These are phyloP conservation scores for Lithodes maja DNA, from an alignment of 2,888 invertebrate genomes.

Conservation along the genomic window DNA sequence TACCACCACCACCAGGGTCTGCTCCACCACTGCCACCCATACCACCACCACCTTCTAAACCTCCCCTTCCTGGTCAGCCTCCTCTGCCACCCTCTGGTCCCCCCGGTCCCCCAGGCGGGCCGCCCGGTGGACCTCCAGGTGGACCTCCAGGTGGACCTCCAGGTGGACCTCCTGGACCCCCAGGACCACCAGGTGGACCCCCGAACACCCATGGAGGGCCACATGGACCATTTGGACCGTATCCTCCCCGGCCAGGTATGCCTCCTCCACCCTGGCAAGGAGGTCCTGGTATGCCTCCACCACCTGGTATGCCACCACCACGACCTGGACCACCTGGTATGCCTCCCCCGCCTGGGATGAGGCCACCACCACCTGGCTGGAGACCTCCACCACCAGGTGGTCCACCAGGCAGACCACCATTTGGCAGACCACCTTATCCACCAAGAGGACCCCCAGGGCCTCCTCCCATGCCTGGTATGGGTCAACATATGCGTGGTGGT, in stretches of 20 bases:
- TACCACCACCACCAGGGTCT: slow-evolving; percentile 75
- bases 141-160: slow-evolving; percentile 68
- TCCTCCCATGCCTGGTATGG: slow-evolving; percentile 63
- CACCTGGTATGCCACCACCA: slow-evolving; percentile 61
- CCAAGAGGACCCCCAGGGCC: slow-evolving; percentile 58
- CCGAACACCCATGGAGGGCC: slow-evolving; percentile 6
- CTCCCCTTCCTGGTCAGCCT: slow-evolving; percentile 71
- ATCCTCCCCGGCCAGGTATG: slow-evolving; percentile 59
- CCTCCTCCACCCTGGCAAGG: slow-evolving; percentile 62
- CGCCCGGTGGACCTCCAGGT: background rate
- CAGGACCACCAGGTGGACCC: slow-evolving; percentile 42
- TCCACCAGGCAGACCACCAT: slow-evolving; percentile 57
- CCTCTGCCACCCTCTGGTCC: slow-evolving; percentile 73
- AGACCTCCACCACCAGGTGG: slow-evolving; percentile 62
- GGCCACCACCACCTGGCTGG: slow-evolving; percentile 62
- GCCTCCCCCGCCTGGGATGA: slow-evolving; percentile 62
- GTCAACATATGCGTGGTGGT: slow-evolving; percentile 55
- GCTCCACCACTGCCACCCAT: slow-evolving; percentile 84
- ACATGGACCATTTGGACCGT: slow-evolving; percentile 44
- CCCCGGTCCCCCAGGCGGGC: slow-evolving; percentile 44
- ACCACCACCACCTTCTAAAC: slow-evolving; percentile 80
- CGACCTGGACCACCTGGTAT: slow-evolving; percentile 60
- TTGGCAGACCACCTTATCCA: slow-evolving; percentile 61
- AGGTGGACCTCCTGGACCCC: slow-evolving; percentile 73
- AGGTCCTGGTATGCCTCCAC: slow-evolving; percentile 60